These are phyloP conservation scores for Drosophila setifemur DNA, from an alignment of 1,140 invertebrate species.

Conservation along the genomic window DNA sequence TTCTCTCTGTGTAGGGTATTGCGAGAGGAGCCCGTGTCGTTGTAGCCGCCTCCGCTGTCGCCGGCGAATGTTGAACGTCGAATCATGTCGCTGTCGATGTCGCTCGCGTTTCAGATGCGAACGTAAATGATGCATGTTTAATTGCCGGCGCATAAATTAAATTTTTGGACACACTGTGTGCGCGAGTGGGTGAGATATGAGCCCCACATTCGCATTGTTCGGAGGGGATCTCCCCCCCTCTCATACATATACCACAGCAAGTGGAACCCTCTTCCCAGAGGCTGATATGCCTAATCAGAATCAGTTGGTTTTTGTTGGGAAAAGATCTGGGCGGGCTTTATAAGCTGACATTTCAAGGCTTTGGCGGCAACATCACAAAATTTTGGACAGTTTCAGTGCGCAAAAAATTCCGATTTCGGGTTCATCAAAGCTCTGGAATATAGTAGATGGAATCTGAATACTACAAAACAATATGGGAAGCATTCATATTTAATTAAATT, in stretches of 20 bases:
- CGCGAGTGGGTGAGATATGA: conserved; percentile 24
- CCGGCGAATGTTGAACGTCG: conserved; percentile 39
- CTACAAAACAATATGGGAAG: not conserved
- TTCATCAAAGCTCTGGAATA: not conserved
- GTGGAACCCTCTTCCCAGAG: not conserved
- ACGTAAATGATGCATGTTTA: conserved; percentile 80
- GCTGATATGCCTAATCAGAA: conserved; percentile 35
- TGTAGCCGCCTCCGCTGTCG: conserved; percentile 62
- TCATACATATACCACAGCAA: not conserved
- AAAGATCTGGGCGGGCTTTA: conserved; percentile 1
- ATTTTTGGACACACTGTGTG: conserved; percentile 48
- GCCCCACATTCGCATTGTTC: conserved; percentile 57
- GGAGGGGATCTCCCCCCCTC: not conserved
- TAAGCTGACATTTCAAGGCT: conserved; percentile 15
- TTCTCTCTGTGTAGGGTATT: not conserved
- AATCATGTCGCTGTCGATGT: conserved; percentile 48
- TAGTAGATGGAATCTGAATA: not conserved
- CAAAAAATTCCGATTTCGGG: not conserved
- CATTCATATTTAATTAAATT: too few relatives aligned
- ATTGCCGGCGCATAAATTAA: conserved; percentile 78
- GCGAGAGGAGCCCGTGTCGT: conserved; percentile 48
- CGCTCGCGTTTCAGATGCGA: conserved; percentile 44
- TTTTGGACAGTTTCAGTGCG: too few relatives aligned
- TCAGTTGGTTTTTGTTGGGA: conserved; percentile 5
- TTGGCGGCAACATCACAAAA: conserved; percentile 27